These are phyloP conservation scores for Astyanax mexicanus DNA, from an alignment of 2,797 vertebrate species.

Conservation along the genomic window DNA sequence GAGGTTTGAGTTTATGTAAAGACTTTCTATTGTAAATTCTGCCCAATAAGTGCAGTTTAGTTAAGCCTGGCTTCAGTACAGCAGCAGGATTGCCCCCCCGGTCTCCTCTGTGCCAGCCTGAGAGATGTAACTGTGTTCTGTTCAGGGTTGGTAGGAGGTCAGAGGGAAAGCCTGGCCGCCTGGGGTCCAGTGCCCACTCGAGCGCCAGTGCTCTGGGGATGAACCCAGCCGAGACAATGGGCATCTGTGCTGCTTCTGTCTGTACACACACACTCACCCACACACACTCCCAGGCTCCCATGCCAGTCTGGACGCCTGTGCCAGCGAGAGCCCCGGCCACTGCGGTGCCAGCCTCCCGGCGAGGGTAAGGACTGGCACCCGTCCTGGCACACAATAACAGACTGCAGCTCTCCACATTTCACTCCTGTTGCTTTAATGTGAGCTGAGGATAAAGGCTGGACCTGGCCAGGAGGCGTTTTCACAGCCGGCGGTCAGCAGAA, in stretches of 20 bases:
- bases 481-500: not conserved
- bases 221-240: slow-evolving; percentile 2
- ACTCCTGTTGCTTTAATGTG: not conserved
- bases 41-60: too few relatives aligned
- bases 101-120: not conserved
- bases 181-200: slow-evolving; percentile 1
- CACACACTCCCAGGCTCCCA: not conserved
- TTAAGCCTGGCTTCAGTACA: not conserved
- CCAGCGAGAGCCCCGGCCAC: slow-evolving; percentile 20
- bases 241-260: not conserved
- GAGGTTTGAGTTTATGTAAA: too few relatives aligned
- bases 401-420: not conserved
- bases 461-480: not conserved
- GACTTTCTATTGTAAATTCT: too few relatives aligned
- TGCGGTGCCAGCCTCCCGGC: not conserved
- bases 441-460: not conserved
- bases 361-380: not conserved
- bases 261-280: not conserved
- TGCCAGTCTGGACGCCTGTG: slow-evolving; percentile 21
- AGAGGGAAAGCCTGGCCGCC: slow-evolving; percentile 20
- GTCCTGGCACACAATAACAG: slow-evolving; percentile 8
- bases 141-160: slow-evolving; percentile 32
- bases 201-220: slow-evolving; percentile 18
- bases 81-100: not conserved
- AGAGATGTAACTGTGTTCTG: slow-evolving; percentile 4